Evolutionary conservation across 2,113 vertebrate genomes (phyloP).

Genomic region (Salminus brasiliensis): DNA sequence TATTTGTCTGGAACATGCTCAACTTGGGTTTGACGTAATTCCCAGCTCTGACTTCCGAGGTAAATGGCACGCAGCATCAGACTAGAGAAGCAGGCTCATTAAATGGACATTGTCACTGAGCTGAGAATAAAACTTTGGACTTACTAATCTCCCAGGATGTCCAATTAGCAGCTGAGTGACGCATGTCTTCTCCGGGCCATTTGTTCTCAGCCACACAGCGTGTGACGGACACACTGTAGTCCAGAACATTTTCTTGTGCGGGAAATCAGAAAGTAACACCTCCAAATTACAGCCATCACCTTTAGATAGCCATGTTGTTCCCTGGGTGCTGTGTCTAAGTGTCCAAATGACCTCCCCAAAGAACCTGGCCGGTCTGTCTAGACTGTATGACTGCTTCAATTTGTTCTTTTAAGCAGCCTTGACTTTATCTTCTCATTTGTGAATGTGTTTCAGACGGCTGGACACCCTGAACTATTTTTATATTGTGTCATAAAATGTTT

Average conservation of each 20-base stretch:
- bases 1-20: too few relatives aligned
- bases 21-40: too few relatives aligned
- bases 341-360: background rate
- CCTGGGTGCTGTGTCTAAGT: background rate
- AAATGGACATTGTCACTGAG: background rate
- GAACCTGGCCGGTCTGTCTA: background rate
- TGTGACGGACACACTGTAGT: background rate
- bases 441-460: background rate
- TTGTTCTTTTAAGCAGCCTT: background rate
- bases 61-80: too few relatives aligned
- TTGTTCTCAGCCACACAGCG: background rate
- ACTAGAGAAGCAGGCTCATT: slow-evolving; percentile 9
- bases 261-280: slow-evolving; percentile 27
- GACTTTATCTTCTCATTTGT: background rate
- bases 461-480: background rate
- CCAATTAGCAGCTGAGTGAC: slow-evolving; percentile 21
- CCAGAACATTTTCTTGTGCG: background rate
- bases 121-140: background rate
- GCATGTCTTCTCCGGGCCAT: background rate
- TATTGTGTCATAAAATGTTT: too few relatives aligned
- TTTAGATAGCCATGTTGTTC: background rate
- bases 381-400: background rate
- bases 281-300: slow-evolving; percentile 6
- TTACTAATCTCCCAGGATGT: background rate
- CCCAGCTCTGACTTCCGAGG: too few relatives aligned